Percentiles rank a stretch among this genome's conserved stretches.
These are phyloP conservation scores for Melanotaenia duboulayi DNA, from an alignment of 2,113 vertebrate species.

Conservation along the genomic window DNA sequence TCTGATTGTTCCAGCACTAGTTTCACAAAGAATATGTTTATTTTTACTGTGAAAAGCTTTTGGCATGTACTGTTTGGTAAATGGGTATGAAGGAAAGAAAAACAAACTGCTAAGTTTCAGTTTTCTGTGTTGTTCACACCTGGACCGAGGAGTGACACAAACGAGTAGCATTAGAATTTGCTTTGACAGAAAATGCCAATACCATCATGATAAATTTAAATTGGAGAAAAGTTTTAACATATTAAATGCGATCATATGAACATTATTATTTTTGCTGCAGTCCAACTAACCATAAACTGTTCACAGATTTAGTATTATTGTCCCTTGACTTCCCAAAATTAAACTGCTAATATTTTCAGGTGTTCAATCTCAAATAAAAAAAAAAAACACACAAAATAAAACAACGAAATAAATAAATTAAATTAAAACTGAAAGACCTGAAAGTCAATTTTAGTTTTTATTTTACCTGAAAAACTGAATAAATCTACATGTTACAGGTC, in stretches of 20 bases:
- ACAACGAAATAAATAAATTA: no score
- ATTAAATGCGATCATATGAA: no score
- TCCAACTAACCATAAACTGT: not conserved
- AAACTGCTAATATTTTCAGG: not conserved
- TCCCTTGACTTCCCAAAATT: not conserved
- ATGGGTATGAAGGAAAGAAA: conserved; percentile 41
- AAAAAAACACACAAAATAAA: no score
- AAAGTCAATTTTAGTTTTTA: not conserved
- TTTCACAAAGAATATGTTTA: conserved; percentile 52
- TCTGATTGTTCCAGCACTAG: conserved; percentile 64
- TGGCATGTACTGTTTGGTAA: conserved; percentile 37
- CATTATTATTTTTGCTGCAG: no score
- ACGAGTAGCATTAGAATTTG: no score
- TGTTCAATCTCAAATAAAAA: not conserved
- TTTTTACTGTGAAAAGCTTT: conserved; percentile 39
- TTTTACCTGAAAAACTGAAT: not conserved
- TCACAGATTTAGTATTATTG: no score
- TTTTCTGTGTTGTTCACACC: not conserved
- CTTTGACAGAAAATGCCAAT: no score
- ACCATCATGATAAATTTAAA: no score
- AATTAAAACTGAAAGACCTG: not conserved
- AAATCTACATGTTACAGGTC: not conserved
- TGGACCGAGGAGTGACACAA: not conserved
- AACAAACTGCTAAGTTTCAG: not conserved
- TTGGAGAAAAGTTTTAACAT: no score